Conservation (phyloP, 2,888 invertebrate species). For the Mermis nigrescens region DNA sequence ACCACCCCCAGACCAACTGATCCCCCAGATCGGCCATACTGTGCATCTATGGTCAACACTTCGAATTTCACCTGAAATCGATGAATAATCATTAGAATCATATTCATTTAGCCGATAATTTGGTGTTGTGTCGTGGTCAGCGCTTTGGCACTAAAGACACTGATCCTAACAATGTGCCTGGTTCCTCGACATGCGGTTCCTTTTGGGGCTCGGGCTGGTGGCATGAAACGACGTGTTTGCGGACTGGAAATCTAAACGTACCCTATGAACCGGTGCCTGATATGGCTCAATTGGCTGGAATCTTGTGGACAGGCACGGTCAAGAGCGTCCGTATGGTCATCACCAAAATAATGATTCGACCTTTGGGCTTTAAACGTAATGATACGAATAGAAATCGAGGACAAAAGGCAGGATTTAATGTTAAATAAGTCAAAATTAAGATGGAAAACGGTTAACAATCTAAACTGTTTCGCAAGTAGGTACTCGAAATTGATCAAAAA, state of each 20-base stretch:
- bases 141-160: slow-evolving; percentile 4
- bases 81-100: too few species aligned
- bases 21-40: too few species aligned
- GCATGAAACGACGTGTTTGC: not conserved
- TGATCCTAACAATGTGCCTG: not conserved
- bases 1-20: too few species aligned
- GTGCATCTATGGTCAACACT: too few species aligned
- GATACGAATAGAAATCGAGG: too few species aligned
- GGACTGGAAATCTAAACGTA: slow-evolving; percentile 5
- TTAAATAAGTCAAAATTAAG: too few species aligned
- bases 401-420: too few species aligned
- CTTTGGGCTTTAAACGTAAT: not conserved
- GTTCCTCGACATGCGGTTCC: not conserved
- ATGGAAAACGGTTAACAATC: too few species aligned
- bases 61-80: too few species aligned
- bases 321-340: not conserved
- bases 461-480: too few species aligned
- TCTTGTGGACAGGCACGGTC: not conserved
- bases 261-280: slow-evolving; percentile 3
- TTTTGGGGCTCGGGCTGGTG: slow-evolving; percentile 9
- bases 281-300: not conserved
- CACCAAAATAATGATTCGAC: not conserved
- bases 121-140: not conserved
- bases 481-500: too few species aligned
- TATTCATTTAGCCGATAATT: not conserved